A percentile compares a stretch with the other conserved stretches of the same genome.
Conservation (phyloP, 2,797 vertebrate genomes). For the Onychomys leucogaster region DNA sequence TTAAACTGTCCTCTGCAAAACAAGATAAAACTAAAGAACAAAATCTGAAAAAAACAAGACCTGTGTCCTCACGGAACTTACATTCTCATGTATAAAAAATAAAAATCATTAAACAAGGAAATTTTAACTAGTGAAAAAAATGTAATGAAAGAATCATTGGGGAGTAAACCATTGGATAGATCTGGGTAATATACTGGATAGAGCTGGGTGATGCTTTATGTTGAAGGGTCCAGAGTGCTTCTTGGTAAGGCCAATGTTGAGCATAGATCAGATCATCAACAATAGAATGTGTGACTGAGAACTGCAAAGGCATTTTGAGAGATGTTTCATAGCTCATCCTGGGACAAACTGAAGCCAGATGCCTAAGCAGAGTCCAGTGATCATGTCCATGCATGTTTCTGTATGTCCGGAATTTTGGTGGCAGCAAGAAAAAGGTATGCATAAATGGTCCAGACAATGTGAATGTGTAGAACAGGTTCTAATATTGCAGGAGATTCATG, state of each 20-base stretch:
- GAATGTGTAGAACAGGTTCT: not conserved
- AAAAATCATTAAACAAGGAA: conserved; percentile 23
- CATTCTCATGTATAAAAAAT: conserved; percentile 1
- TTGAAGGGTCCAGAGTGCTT: not conserved
- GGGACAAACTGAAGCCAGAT: not conserved
- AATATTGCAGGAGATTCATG: not conserved
- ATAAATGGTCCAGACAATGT: not conserved
- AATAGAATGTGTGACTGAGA: not conserved
- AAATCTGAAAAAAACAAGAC: not conserved
- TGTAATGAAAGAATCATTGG: not conserved
- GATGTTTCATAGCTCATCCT: not conserved
- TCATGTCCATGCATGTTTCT: not conserved
- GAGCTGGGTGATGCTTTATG: not conserved
- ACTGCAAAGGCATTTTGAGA: not conserved
- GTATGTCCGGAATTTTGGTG: not conserved
- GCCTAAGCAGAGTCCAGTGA: not conserved
- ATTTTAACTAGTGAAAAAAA: not conserved
- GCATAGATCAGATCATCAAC: not conserved
- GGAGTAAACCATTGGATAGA: not conserved
- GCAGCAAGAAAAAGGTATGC: not conserved
- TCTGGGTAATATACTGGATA: not conserved
- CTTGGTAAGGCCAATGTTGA: not conserved
- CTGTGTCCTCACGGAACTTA: not conserved
- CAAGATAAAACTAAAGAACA: not conserved
- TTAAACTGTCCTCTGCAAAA: not conserved